Evolutionary conservation across 2,888 invertebrate species (phyloP).

Genomic region (Argyresthia albistria): DNA sequence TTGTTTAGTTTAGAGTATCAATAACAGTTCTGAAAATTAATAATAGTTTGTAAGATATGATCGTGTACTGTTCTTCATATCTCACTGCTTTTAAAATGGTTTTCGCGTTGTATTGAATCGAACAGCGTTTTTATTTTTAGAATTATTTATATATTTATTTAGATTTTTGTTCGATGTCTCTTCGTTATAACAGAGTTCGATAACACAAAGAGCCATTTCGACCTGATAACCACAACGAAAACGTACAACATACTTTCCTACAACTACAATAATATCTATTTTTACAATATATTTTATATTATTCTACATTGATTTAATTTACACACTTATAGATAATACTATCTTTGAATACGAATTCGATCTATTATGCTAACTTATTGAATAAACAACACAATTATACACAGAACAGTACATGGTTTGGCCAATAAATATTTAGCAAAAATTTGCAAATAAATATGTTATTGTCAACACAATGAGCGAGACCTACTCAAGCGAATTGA

Average conservation of each 20-base stretch:
- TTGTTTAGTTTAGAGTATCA: too few relatives aligned
- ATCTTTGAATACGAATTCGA: constrained; percentile 47
- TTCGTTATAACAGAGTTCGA: too few relatives aligned
- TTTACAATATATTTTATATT: neutral
- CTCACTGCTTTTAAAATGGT: too few relatives aligned
- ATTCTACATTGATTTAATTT: too few relatives aligned
- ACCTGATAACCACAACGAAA: neutral
- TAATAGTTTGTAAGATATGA: too few relatives aligned
- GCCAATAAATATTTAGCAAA: constrained; percentile 12
- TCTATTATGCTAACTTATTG: constrained; percentile 7
- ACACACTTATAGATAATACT: constrained; percentile 36
- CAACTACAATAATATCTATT: neutral
- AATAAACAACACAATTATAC: neutral
- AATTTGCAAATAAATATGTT: constrained; percentile 16
- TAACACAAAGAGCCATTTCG: too few relatives aligned
- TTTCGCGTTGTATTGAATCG: too few relatives aligned
- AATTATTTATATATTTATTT: too few relatives aligned
- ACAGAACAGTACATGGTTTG: neutral
- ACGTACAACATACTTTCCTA: neutral
- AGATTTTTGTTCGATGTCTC: too few relatives aligned
- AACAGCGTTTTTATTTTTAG: too few relatives aligned
- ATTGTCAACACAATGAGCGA: constrained; percentile 16
- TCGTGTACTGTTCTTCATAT: too few relatives aligned
- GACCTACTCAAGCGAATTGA: neutral
- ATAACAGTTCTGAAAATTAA: too few relatives aligned